phyloP scores from a whole-genome alignment of 2,888 invertebrate species.

The Agelastica alni region DNA sequence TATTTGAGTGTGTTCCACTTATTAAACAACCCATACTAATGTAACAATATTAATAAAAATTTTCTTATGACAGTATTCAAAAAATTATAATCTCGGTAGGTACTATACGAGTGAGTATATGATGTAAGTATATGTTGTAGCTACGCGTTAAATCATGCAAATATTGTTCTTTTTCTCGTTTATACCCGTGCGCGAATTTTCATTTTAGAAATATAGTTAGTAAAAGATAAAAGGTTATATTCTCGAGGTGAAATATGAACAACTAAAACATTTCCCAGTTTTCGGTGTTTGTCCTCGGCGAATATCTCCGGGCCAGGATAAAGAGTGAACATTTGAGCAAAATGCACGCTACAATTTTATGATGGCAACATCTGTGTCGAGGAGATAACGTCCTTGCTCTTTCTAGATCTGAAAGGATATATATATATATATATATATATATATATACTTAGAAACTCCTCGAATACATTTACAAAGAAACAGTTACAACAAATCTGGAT shows the following conservation, averaged over 20 bases:
- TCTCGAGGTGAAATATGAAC: constrained; percentile 9
- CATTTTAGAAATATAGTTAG: neutral
- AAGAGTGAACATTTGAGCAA: constrained; percentile 37
- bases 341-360: constrained; percentile 38
- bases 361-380: constrained; percentile 39
- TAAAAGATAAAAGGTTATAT: constrained; percentile 11
- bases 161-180: neutral
- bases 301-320: constrained; percentile 22
- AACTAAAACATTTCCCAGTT: constrained; percentile 15
- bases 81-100: too few relatives aligned
- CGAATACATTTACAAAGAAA: constrained; percentile 28
- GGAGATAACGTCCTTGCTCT: constrained; percentile 36
- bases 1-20: too few relatives aligned
- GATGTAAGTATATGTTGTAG: too few relatives aligned
- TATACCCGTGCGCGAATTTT: neutral
- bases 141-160: too few relatives aligned
- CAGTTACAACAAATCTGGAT: constrained; percentile 24
- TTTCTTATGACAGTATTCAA: too few relatives aligned
- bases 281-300: constrained; percentile 21
- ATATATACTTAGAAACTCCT: constrained; percentile 28
- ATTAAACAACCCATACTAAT: too few relatives aligned
- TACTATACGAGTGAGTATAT: too few relatives aligned
- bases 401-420: constrained; percentile 29
- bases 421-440: too few relatives aligned
- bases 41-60: too few relatives aligned